Percentiles rank a stretch among this genome's conserved stretches.
These are phyloP conservation scores for Phaenicophaeus curvirostris DNA, from an alignment of 2,797 vertebrate genomes.

Conservation along the genomic window DNA sequence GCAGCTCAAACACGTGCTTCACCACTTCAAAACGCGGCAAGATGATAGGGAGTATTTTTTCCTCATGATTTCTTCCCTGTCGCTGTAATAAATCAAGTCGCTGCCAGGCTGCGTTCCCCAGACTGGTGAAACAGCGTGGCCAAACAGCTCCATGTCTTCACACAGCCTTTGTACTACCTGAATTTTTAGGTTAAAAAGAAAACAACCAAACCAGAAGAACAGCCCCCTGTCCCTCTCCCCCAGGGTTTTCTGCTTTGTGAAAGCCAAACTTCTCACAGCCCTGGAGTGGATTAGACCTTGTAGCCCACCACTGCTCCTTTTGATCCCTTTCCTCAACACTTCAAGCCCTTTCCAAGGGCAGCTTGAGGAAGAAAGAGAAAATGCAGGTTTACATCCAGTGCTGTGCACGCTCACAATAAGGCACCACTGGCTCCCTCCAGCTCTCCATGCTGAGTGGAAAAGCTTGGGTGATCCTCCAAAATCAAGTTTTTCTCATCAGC, in stretches of 20 bases:
- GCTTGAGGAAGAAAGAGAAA: not conserved
- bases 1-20: conserved; percentile 25
- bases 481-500: not conserved
- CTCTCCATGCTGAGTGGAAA: not conserved
- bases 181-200: not conserved
- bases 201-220: not conserved
- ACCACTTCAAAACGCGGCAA: not conserved
- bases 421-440: not conserved
- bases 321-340: not conserved
- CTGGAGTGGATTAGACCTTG: not conserved
- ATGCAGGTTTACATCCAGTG: not conserved
- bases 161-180: not conserved
- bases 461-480: not conserved
- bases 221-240: not conserved
- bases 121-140: not conserved
- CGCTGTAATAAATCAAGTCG: conserved; percentile 12
- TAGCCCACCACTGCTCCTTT: not conserved
- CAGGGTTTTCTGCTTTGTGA: not conserved
- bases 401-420: not conserved
- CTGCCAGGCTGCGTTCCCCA: not conserved
- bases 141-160: not conserved
- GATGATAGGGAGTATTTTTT: not conserved
- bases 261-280: not conserved
- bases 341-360: not conserved
- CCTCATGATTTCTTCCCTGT: conserved; percentile 2